Evolutionary conservation across 2,888 invertebrate genomes (phyloP), one percentile per base, ranked within the genome.

Genomic region (Trichogramma dendrolimi): DNA sequence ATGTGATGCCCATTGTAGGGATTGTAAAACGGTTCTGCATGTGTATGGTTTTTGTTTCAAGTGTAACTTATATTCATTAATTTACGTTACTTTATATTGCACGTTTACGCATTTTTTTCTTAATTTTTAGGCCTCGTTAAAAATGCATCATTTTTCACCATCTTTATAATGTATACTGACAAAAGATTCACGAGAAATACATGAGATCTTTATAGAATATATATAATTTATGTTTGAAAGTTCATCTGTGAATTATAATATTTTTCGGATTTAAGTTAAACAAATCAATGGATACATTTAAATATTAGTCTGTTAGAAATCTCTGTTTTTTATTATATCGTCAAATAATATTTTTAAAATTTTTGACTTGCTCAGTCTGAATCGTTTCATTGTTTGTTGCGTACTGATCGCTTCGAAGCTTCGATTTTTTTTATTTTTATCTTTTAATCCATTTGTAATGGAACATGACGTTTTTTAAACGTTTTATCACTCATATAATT

Each of bases 91-190:
- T 52, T 58, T 58, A 53, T 61, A 63, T 63, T 66, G 59, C 65
- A 59, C 61, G 57, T 63, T 8, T 63, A 51, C 63, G 65, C 63
- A 50, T 60, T 51, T 27, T 39, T 27, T 27, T 27, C 27, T 27
- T 27, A 27, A 27, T 27, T 44, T 58, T 65, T 63, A 63, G 65
- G 63, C 65, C 63, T 65, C 48, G 55, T 62, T 58, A 55, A 58
- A 60, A 65, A 58, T 61, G 58, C 60, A 55, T 61, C 53, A 40
- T 55, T n/a, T 39, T 4, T 49, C 38, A 48, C 41, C 10, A 52
- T 48, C 41, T 46, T 55, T 53, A 39, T 50, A 10, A 52, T 44
- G 55, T 52, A 55, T 39, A 57, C 54, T 54, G 52, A 64, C 60
- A 48, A 27, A 27, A 62, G 42, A 57, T 65, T 56, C 57, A 62